Percentiles rank a stretch among this genome's conserved stretches.
These are phyloP conservation scores for Pelochelys cantorii DNA, from an alignment of 2,797 vertebrate genomes.

Conservation along the genomic window DNA sequence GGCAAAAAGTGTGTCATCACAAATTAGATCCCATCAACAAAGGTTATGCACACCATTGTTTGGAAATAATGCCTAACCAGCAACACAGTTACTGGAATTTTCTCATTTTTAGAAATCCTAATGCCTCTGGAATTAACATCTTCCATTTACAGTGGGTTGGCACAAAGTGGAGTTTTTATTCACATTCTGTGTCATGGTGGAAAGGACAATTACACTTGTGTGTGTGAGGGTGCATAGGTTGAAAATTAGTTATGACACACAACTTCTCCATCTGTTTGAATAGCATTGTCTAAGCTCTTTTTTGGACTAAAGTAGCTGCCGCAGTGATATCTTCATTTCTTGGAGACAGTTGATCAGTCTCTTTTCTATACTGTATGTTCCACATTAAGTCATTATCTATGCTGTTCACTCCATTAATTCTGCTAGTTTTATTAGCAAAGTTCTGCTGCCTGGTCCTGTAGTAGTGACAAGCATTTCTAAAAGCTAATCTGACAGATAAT, in stretches of 20 bases:
- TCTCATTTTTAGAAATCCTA: fast-evolving
- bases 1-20: background rate
- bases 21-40: background rate
- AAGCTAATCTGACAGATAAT: constrained; percentile 98
- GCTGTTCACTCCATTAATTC: constrained; percentile 95
- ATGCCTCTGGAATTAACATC: background rate
- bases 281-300: constrained; percentile 51
- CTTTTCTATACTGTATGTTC: constrained; percentile 92
- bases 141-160: background rate
- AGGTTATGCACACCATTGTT: fast-evolving
- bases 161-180: background rate
- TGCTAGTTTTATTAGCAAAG: constrained; percentile 93
- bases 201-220: background rate
- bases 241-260: constrained; percentile 8
- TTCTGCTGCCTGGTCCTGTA: constrained; percentile 85
- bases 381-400: constrained; percentile 98
- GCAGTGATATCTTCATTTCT: constrained; percentile 92
- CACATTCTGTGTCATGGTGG: background rate
- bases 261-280: constrained; percentile 46
- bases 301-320: constrained; percentile 80
- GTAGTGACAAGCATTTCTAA: constrained; percentile 90
- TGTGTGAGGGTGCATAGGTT: background rate
- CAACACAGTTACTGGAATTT: background rate
- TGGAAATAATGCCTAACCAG: fast-evolving
- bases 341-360: constrained; percentile 86